A percentile compares a stretch with the other conserved stretches of the same genome.
phyloP scores from a whole-genome alignment of 2,113 vertebrate genomes.

The Lasiurus cinereus region DNA sequence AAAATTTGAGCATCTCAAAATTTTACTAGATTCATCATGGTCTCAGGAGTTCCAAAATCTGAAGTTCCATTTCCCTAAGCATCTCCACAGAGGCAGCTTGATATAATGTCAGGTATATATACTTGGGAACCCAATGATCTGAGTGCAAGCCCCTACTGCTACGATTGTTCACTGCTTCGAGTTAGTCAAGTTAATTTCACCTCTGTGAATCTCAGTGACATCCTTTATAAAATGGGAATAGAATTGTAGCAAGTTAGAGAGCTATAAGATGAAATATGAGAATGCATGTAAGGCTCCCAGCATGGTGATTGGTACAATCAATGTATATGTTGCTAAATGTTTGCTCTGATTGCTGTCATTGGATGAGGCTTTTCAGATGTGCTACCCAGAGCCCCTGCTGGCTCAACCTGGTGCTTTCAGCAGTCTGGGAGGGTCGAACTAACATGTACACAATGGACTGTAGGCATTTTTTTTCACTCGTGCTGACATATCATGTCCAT shows the following conservation, averaged over 20 bases:
- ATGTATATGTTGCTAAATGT: background rate
- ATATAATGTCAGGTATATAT: background rate
- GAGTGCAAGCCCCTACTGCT: background rate
- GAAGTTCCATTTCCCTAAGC: background rate
- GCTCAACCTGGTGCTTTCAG: background rate
- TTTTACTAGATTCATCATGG: background rate
- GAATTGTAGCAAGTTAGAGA: background rate
- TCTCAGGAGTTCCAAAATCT: slow-evolving; percentile 10
- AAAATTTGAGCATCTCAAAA: slow-evolving; percentile 37
- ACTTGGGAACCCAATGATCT: background rate
- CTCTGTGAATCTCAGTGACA: background rate
- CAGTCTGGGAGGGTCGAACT: background rate
- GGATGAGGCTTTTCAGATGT: background rate
- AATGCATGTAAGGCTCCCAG: background rate
- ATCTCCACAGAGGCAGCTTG: background rate
- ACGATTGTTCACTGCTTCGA: background rate
- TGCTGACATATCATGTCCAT: background rate
- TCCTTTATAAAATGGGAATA: background rate
- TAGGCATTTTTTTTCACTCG: background rate
- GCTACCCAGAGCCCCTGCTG: background rate
- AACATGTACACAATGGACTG: background rate
- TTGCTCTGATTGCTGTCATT: background rate
- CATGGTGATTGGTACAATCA: fast-evolving
- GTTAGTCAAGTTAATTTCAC: slow-evolving; percentile 10
- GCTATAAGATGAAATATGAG: background rate